phyloP scores from a whole-genome alignment of 2,797 vertebrate genomes.

The Mormyrops boulengeri region DNA sequence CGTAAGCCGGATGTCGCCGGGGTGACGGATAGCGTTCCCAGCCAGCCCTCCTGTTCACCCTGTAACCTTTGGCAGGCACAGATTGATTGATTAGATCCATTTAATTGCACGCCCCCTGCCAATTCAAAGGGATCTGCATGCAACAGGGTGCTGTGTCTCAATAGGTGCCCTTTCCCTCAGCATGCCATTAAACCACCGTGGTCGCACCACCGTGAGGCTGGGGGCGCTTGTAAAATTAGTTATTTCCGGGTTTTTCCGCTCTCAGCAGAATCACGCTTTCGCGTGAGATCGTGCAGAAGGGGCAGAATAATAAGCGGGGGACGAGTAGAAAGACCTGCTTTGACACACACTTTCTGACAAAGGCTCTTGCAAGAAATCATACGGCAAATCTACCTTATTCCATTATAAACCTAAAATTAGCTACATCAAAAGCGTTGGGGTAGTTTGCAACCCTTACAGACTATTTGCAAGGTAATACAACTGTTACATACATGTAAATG shows the following conservation, averaged over 20 bases:
- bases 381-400: not conserved
- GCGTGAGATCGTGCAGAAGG: not conserved
- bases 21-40: not conserved
- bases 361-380: not conserved
- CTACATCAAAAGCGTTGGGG: not conserved
- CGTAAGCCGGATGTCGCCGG: not conserved
- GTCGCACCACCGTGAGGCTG: not conserved
- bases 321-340: not conserved
- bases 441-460: not conserved
- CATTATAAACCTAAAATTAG: not conserved
- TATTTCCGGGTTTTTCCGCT: not conserved
- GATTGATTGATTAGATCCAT: not conserved
- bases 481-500: not conserved
- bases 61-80: not conserved
- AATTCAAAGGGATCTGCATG: not conserved
- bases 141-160: not conserved
- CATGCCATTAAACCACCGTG: not conserved
- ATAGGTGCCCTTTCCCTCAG: too few relatives aligned
- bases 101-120: slow-evolving; percentile 1
- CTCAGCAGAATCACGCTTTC: not conserved
- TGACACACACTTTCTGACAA: not conserved
- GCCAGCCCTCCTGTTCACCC: not conserved
- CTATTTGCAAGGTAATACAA: not conserved
- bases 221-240: not conserved
- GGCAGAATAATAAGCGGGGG: not conserved